Conservation (phyloP, 2,113 vertebrate species). For the Actenoides lindsayi region DNA sequence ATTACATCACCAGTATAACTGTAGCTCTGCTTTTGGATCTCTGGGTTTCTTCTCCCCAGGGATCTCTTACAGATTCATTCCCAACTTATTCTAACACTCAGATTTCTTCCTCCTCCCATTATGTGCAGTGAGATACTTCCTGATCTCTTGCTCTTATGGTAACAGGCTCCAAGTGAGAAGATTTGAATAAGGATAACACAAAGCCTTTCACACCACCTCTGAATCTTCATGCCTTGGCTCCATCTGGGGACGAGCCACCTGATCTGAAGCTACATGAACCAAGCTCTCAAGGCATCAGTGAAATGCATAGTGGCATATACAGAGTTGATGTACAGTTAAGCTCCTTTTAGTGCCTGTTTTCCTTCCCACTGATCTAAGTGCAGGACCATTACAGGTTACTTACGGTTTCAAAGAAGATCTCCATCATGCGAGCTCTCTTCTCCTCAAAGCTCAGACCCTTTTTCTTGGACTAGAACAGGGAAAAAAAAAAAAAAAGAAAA, state of each 20-base stretch:
- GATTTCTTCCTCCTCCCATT: neutral
- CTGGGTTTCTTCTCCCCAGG: neutral
- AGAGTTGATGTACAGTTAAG: neutral
- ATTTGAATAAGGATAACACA: neutral
- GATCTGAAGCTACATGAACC: neutral
- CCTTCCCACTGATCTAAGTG: neutral
- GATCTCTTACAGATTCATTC: neutral
- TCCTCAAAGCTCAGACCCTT: conserved; percentile 94
- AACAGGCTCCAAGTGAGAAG: neutral
- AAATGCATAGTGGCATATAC: neutral
- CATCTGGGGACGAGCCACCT: neutral
- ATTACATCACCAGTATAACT: neutral
- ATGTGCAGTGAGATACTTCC: neutral
- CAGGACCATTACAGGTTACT: conserved; percentile 51
- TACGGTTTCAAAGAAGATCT: conserved; percentile 97
- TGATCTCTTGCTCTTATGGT: neutral
- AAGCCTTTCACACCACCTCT: neutral
- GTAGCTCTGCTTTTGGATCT: neutral
- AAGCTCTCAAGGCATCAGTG: neutral
- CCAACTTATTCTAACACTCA: neutral
- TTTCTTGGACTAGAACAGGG: conserved; percentile 89
- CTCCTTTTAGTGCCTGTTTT: neutral
- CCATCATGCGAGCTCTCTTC: conserved; percentile 96
- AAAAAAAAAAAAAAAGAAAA: neutral
- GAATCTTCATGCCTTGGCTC: neutral